Evolutionary conservation across 92 coral and sea anemone species (phyloP).

Genomic region (Porites lobata): DNA sequence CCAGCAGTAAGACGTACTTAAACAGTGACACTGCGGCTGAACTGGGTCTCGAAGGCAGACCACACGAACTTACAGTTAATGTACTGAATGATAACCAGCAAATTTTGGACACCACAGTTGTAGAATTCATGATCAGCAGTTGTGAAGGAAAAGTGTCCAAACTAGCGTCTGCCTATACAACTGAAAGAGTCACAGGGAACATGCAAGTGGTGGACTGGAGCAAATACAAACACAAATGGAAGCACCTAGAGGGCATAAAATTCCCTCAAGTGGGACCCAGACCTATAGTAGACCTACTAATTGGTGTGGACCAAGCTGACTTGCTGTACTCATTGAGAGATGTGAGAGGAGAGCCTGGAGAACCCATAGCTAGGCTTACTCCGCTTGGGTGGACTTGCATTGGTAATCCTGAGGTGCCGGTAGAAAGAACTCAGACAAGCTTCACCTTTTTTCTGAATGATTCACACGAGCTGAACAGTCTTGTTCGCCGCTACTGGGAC

Average conservation of each 20-base stretch:
- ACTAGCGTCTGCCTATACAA: constrained; percentile 49
- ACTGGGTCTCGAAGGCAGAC: constrained; percentile 57
- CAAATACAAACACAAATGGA: constrained; percentile 49
- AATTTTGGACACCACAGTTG: constrained; percentile 39
- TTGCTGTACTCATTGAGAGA: constrained; percentile 55
- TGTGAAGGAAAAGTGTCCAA: too few relatives aligned
- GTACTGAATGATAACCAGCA: constrained; percentile 66
- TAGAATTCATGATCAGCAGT: too few relatives aligned
- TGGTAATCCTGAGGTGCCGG: constrained; percentile 27
- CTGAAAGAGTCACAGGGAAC: constrained; percentile 68
- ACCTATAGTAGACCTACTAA: constrained; percentile 62
- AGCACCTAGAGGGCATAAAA: constrained; percentile 42
- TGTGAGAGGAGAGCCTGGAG: constrained; percentile 50
- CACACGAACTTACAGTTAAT: constrained; percentile 63
- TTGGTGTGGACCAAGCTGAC: constrained; percentile 65
- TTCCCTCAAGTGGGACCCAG: constrained; percentile 58
- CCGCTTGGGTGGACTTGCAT: constrained; percentile 78
- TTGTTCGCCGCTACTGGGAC: too few relatives aligned
- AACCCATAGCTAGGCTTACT: constrained; percentile 67
- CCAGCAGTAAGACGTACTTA: constrained; percentile 33
- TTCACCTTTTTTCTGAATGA: constrained; percentile 33
- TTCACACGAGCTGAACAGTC: constrained; percentile 4
- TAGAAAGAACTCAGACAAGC: constrained; percentile 9
- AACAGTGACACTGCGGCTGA: constrained; percentile 50
- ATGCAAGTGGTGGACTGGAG: constrained; percentile 77